Evolutionary conservation across 64 coral and sea anemone genomes (phyloP).

Genomic region (Stylophora pistillata): DNA sequence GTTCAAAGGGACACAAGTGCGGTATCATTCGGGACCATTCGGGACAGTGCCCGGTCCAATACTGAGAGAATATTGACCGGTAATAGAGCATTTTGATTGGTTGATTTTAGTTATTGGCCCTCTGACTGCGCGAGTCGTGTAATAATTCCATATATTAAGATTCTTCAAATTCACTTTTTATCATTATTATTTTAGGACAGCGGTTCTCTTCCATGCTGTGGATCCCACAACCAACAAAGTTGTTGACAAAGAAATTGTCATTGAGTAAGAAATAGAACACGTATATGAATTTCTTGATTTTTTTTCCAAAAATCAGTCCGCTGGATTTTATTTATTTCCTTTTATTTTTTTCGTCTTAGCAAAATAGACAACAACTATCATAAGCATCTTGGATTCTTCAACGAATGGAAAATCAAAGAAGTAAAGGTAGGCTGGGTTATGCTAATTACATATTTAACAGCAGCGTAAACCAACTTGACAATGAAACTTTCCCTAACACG

Average conservation of each 20-base stretch:
- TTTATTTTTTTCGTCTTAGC: conserved; percentile 20
- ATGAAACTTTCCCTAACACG: too few relatives aligned
- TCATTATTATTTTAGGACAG: conserved; percentile 37
- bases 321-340: background rate
- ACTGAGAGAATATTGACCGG: too few relatives aligned
- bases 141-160: too few relatives aligned
- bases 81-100: too few relatives aligned
- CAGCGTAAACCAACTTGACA: too few relatives aligned
- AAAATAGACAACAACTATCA: conserved; percentile 77
- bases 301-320: background rate
- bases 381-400: conserved; percentile 68
- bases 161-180: background rate
- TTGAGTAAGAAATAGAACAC: conserved; percentile 37
- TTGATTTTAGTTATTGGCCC: too few relatives aligned
- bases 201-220: conserved; percentile 82
- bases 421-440: conserved; percentile 59
- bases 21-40: too few relatives aligned
- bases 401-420: conserved; percentile 84
- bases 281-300: background rate
- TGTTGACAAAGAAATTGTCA: conserved; percentile 73
- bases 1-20: too few relatives aligned
- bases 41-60: too few relatives aligned
- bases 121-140: too few relatives aligned
- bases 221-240: conserved; percentile 93
- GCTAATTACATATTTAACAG: too few relatives aligned